Evolutionary conservation across 2,113 vertebrate genomes (phyloP), one percentile per base, ranked within the genome.

Genomic region (Rhegmatorhina hoffmannsi): DNA sequence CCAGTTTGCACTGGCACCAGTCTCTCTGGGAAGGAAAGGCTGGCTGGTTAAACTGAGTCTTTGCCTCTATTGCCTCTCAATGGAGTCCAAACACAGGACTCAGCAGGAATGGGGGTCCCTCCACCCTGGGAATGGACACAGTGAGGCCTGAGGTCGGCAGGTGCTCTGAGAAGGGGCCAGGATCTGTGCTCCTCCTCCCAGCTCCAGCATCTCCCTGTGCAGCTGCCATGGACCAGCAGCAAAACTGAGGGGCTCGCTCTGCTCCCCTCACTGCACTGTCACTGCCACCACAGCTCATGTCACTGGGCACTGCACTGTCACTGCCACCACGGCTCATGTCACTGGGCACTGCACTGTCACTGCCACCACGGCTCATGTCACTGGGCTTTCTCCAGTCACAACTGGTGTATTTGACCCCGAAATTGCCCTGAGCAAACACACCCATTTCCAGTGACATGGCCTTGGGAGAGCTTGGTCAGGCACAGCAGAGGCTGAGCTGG

Each of bases 81-180:
- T 2, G 16, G 23, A 21, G 53, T 1, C 70, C 2, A 0, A 6
- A 2, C 10, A 2, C 2, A 8, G 86, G 13, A 0, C 33, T 21
- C 4, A 1, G 62, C 79, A 77, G 56, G 74, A 77, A 1, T 9
- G 10, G 36, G 44, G 63, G 4, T n/a, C 68, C 18, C 0, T 13
- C 18, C 47, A 17, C 58, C 56, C 81, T 18, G 81, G 72, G 28
- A 33, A 52, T 43, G 31, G 16, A 31, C 18, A 4, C 60, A 8
- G 11, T 46, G 1, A 23, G 69, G 38, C 60, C 26, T 8, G 47
- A 11, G 81, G n/a, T 20, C 9, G 0, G 0, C 15, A 13, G 3
- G 1, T 25, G 62, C 58, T 34, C 52, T 10, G 17, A 60, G 24
- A 24, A 18, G 49, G 64, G 53, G 63, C 67, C 7, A 11, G 29